Base-by-base conservation (phyloP, 2,888 invertebrate genomes). In the Caenorhabditis sp. region DNA sequence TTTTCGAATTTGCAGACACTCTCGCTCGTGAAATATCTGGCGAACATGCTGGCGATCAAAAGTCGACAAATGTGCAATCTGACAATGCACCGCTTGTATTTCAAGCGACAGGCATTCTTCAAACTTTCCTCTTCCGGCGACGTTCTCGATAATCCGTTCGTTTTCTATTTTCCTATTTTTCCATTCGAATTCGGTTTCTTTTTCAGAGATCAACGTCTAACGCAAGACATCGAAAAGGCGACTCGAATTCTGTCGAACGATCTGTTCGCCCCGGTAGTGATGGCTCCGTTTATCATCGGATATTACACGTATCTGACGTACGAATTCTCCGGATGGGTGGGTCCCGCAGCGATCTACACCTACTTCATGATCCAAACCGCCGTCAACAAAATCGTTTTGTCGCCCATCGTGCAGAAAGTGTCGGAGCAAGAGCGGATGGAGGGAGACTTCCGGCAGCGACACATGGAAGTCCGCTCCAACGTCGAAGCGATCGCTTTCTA, bases 291-390 rank as follows among this genome's bases (percentile, higher is more conserved):
- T 83, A 90, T 91, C 35, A 91, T 92, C 50, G 89, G 87, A 1
- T 92, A 92, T 83, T 92, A 92, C 85, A 89, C 91, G 2, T 92
- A 92, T 85, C 86, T 90, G 65, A 90, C 91, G 2, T 91, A 90
- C 75, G 80, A 82, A 32, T 90, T 91, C 52, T 90, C 91, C 26
- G 92, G 92, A 5, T 92, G 91, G 89, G 83, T 92, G 27, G 92
- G 92, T 13, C 92, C 92, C 24, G 87, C 91, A 7, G 90, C 90
- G 50, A 90, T 91, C 43, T 89, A 91, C 77, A 80, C 87, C 3
- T 92, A 92, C 83, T 92, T 92, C 86, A 35, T 91, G 5, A 66
- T 92, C 8, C 91, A 91, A 30, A 91, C 92, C 0, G 62, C 91
- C 5, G 86, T 92, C 53, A 92, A 92, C 89, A 91, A 91, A 32